Conservation (phyloP, 1,140 invertebrate species). For the Sogatella furcifera region DNA sequence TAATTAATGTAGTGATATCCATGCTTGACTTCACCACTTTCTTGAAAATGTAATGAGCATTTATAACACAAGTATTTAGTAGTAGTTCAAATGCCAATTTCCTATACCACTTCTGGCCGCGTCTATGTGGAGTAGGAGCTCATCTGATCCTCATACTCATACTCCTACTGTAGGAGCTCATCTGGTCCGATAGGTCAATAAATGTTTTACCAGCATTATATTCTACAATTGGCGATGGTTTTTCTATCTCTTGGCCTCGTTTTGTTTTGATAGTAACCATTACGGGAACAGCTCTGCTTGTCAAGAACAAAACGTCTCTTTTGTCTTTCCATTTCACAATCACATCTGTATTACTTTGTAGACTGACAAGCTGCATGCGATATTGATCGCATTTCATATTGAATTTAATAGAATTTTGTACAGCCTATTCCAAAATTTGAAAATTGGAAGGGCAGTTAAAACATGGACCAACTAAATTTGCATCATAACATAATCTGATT, state of each 20-base stretch:
- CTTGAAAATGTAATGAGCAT: constrained; percentile 9
- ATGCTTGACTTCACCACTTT: neutral
- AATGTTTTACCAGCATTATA: constrained; percentile 31
- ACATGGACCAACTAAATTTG: too few relatives aligned
- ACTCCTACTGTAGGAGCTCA: constrained; percentile 31
- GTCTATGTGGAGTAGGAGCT: constrained; percentile 30
- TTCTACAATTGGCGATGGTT: constrained; percentile 28
- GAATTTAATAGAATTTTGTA: too few relatives aligned
- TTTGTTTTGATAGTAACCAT: constrained; percentile 7
- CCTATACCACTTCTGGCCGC: constrained; percentile 32
- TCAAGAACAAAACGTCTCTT: constrained; percentile 17
- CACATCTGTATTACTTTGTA: constrained; percentile 30
- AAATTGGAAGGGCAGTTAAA: too few relatives aligned
- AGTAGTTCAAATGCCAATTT: constrained; percentile 33
- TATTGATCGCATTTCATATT: too few relatives aligned
- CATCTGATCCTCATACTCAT: constrained; percentile 35
- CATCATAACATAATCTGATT: too few relatives aligned
- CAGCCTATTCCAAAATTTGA: too few relatives aligned
- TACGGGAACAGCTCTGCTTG: constrained; percentile 5
- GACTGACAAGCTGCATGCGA: constrained; percentile 25
- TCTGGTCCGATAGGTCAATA: constrained; percentile 34
- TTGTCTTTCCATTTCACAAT: constrained; percentile 36
- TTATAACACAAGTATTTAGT: constrained; percentile 20
- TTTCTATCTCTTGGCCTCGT: constrained; percentile 22
- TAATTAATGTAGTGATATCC: constrained; percentile 1